Evolutionary conservation across 2,888 invertebrate species (phyloP).

Genomic region (Oxycera nigricornis): DNA sequence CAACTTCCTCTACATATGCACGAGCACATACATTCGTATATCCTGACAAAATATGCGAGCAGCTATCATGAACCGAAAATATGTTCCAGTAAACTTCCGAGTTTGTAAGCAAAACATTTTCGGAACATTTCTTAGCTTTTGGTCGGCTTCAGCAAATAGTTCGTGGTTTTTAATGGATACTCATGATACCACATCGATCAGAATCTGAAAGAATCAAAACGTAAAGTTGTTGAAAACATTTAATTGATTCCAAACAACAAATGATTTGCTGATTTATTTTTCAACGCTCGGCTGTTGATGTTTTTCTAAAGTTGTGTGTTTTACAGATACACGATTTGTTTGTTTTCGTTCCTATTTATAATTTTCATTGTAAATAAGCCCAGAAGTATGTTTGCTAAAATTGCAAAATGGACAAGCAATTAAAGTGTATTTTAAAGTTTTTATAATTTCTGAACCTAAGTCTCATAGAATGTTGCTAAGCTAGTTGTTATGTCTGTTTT

Average conservation of each 20-base stretch:
- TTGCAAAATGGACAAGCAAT: too few species aligned
- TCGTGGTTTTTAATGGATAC: neutral
- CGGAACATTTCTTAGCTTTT: neutral
- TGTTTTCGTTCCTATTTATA: neutral
- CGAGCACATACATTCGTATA: too few species aligned
- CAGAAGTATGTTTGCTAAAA: too few species aligned
- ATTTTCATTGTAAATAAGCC: neutral
- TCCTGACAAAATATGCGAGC: neutral
- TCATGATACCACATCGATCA: neutral
- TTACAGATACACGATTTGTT: neutral
- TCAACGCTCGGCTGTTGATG: neutral
- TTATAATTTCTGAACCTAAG: too few species aligned
- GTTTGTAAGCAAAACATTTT: neutral
- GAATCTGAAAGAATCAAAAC: neutral
- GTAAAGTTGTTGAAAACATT: neutral
- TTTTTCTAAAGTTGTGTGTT: neutral
- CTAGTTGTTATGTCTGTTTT: too few species aligned
- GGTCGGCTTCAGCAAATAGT: neutral
- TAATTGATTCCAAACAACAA: neutral
- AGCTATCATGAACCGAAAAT: neutral
- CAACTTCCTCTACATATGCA: too few species aligned
- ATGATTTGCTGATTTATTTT: neutral
- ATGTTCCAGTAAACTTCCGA: neutral
- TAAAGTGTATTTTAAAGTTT: too few species aligned
- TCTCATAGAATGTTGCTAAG: too few species aligned